Evolutionary conservation across 2,888 invertebrate genomes (phyloP).

Genomic region (Ecliptopera silaceata): DNA sequence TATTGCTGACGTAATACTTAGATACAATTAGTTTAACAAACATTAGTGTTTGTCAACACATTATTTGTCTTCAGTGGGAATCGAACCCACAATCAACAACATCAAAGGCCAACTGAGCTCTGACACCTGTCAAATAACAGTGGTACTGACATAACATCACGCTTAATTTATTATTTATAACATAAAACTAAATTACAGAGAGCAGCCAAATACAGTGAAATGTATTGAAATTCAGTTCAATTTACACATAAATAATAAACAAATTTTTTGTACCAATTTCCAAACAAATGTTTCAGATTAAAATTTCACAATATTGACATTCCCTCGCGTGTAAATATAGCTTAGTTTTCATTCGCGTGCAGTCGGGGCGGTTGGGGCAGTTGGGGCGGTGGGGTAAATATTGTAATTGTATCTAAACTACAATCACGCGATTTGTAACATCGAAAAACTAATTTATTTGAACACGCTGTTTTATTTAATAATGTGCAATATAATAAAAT

Average conservation of each 20-base stretch:
- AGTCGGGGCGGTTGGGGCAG: background rate
- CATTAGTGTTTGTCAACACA: no score
- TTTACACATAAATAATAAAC: conserved; percentile 7
- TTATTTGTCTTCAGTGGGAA: no score
- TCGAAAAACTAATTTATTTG: conserved; percentile 15
- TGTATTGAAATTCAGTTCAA: background rate
- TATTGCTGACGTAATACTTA: no score
- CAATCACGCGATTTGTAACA: conserved; percentile 28
- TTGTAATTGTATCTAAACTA: conserved; percentile 18
- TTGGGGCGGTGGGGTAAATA: conserved; percentile 1
- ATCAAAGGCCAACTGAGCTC: no score
- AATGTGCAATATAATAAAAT: no score
- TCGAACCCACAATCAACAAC: no score
- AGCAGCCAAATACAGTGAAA: background rate
- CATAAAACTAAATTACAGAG: background rate
- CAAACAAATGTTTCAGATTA: conserved; percentile 15
- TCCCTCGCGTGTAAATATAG: conserved; percentile 14
- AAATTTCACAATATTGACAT: conserved; percentile 15
- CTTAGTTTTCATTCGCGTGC: conserved; percentile 20
- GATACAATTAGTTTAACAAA: no score
- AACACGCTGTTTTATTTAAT: conserved; percentile 4
- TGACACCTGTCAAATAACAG: no score
- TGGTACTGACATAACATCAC: no score
- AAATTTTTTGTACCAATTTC: conserved; percentile 14
- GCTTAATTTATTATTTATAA: no score